Evolutionary conservation across 1,140 invertebrate species (phyloP).

Genomic region (Kradibia gibbosae): DNA sequence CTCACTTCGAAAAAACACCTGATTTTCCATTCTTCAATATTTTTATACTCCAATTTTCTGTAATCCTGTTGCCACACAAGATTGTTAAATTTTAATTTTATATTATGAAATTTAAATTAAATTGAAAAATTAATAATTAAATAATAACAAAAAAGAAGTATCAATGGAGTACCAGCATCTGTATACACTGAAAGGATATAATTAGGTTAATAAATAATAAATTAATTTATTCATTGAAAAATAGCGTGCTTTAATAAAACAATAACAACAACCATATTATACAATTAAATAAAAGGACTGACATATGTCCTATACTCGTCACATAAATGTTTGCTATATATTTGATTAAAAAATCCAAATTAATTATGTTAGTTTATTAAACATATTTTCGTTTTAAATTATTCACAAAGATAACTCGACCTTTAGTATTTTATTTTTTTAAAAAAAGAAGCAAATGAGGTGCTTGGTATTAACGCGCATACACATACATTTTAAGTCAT

Average conservation of each 20-base stretch:
- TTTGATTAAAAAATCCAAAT: slow-evolving; percentile 7
- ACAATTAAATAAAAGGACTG: slow-evolving; percentile 7
- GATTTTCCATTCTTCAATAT: too few relatives aligned
- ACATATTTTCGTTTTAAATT: neutral
- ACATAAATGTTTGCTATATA: neutral
- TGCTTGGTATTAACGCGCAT: neutral
- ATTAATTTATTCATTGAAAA: neutral
- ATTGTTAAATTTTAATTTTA: too few relatives aligned
- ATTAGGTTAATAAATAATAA: neutral
- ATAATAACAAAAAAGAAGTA: neutral
- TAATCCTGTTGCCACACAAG: too few relatives aligned
- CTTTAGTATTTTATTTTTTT: slow-evolving; percentile 9
- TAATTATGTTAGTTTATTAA: neutral
- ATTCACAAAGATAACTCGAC: neutral
- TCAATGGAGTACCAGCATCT: neutral
- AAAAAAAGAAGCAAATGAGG: slow-evolving; percentile 10
- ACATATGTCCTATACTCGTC: neutral
- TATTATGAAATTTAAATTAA: neutral
- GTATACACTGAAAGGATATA: neutral
- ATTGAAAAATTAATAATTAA: neutral
- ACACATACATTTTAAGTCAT: neutral
- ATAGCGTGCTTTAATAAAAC: neutral
- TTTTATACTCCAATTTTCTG: too few relatives aligned
- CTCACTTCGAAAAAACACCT: too few relatives aligned
- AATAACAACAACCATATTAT: neutral